Evolutionary conservation across 23 tunicate species (phyloP), one percentile per base, ranked within the genome.

Genomic region (Ascidia mentula): DNA sequence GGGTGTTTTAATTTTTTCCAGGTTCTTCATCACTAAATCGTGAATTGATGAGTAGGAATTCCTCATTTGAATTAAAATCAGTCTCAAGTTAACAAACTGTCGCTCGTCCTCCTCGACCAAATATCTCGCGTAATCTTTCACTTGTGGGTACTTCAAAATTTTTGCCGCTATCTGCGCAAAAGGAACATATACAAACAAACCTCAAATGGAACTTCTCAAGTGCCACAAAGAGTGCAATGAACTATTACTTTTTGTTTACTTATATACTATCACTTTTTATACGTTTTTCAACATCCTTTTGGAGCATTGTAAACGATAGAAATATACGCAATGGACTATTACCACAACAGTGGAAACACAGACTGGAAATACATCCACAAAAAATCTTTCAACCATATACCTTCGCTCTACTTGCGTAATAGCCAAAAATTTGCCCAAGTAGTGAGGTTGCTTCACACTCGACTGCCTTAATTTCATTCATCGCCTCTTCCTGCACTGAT

Each of bases 401-500:
- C 89, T 90, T 90, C 72, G 96, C 96, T 42, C 96, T 46, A 40
- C 80, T 39, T 15, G 80, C 36, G 32, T 80, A 90, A 46, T 90
- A 90, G 46, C 83, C 26, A 0, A 85, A 59, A 17, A 84, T 84
- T 31, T 75, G 72, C 13, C 72, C 82, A 0, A 90, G 69, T 40
- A 78, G 85, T 34, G 70, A n/a, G 0, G 96, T 82, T 5, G 82
- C 78, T 75, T 90, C 90, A 18, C 80, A 45, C 75, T 90, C 96
- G 32, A 85, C 96, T 30, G 72, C 82, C 59, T 85, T 86, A 15
- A 90, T 45, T 74, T 90, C 96, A 34, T 34, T 72, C 59, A 85
- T 60, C 6, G 96, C 81, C 74, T 90, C 96, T 69, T 85, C 96
- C 59, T 86, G 89, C 9, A 90, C 96, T 22, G 96, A 90, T 6